phyloP scores from a whole-genome alignment of 2,888 invertebrate species.

The Cylloceria caligata region DNA sequence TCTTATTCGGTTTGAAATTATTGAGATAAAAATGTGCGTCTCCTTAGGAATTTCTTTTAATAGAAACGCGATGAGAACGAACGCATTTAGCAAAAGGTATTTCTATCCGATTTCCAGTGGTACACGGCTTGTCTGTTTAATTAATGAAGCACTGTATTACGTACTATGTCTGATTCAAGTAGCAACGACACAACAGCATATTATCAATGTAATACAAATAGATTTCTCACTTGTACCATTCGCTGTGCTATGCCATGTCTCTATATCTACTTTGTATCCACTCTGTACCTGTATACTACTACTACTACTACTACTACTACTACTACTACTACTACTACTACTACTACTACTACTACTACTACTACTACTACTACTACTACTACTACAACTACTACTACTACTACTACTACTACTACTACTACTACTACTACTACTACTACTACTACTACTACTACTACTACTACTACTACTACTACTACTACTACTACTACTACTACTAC shows the following conservation, averaged over 20 bases:
- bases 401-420: too few relatives aligned
- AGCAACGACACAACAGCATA: constrained; percentile 40
- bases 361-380: too few relatives aligned
- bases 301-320: not conserved
- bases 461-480: too few relatives aligned
- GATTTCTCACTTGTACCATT: constrained; percentile 42
- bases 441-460: too few relatives aligned
- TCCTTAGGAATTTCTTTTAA: constrained; percentile 17
- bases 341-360: too few relatives aligned
- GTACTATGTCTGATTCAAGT: constrained; percentile 37
- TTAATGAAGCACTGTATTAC: constrained; percentile 55
- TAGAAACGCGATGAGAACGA: constrained; percentile 27
- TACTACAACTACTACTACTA: too few relatives aligned
- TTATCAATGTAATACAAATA: constrained; percentile 45
- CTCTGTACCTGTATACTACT: constrained; percentile 43
- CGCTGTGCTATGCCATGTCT: constrained; percentile 66
- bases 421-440: too few relatives aligned
- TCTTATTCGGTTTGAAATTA: not conserved
- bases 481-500: too few relatives aligned
- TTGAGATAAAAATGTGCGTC: not conserved
- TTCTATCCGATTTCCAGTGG: constrained; percentile 25
- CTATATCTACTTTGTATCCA: constrained; percentile 59
- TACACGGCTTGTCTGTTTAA: constrained; percentile 46
- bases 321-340: too few relatives aligned
- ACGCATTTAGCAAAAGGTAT: constrained; percentile 29